A percentile compares a stretch with the other conserved stretches of the same genome.
Evolutionary conservation across 2,113 vertebrate genomes (phyloP).

Genomic region (Aviceda subcristata): DNA sequence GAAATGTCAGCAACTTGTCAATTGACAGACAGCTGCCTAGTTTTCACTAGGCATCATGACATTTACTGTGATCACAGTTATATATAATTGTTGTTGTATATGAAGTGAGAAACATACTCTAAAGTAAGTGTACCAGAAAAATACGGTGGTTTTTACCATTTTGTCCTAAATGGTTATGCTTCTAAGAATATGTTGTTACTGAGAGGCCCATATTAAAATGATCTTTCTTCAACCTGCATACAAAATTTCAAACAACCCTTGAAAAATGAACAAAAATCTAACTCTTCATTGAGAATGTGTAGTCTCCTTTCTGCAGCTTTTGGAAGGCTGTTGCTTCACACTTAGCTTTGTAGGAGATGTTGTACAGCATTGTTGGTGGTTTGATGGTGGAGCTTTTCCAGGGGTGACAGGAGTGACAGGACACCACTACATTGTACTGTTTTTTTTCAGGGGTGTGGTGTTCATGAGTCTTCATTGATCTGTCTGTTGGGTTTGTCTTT

Average conservation of each 20-base stretch:
- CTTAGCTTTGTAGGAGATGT: background rate
- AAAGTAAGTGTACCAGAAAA: background rate
- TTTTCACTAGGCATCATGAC: background rate
- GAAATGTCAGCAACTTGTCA: background rate
- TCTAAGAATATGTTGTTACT: background rate
- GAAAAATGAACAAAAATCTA: background rate
- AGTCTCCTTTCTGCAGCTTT: background rate
- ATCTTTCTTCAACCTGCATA: background rate
- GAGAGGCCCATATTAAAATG: background rate
- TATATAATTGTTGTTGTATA: background rate
- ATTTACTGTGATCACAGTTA: background rate
- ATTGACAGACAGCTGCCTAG: background rate
- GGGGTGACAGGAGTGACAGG: background rate
- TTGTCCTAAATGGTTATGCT: background rate
- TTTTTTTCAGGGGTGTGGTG: background rate
- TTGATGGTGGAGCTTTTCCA: background rate
- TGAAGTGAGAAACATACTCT: background rate
- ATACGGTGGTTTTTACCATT: background rate
- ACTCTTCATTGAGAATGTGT: background rate
- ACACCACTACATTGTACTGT: background rate
- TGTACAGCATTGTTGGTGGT: background rate
- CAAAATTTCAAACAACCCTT: conserved; percentile 16
- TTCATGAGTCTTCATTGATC: background rate
- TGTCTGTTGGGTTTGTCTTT: background rate
- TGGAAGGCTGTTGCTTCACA: background rate